Conservation (phyloP, 2,888 invertebrate genomes). For the Folsomia manolachei region DNA sequence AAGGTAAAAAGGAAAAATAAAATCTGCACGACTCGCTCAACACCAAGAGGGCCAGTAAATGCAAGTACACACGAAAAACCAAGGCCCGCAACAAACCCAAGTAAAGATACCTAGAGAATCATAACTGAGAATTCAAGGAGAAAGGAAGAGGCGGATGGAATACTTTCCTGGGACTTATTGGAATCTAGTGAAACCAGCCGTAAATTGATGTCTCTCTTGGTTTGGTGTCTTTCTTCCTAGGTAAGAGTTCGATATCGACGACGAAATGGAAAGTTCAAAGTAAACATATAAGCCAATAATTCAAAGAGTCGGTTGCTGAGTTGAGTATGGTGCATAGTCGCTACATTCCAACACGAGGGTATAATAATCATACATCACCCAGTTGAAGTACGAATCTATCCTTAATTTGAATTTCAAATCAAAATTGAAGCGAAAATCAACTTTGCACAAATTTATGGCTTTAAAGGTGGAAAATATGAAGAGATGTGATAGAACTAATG, state of each 20-base stretch:
- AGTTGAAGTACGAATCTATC: neutral
- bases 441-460: no score
- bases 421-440: neutral
- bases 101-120: no score
- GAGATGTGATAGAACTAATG: no score
- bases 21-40: neutral
- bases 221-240: neutral
- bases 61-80: no score
- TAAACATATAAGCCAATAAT: neutral
- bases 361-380: neutral
- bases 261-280: no score
- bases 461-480: no score
- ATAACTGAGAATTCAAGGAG: neutral
- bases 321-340: neutral
- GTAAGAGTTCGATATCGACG: neutral
- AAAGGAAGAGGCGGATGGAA: neutral
- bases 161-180: conserved; percentile 13
- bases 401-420: neutral
- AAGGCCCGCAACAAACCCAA: no score
- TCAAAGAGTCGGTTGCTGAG: no score
- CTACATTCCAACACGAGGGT: neutral
- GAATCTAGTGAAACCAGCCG: conserved; percentile 21
- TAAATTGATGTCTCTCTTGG: conserved; percentile 9
- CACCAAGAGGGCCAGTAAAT: neutral
- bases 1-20: no score